These are phyloP conservation scores for Camponotus pennsylvanicus DNA, from an alignment of 1,140 invertebrate genomes.

Conservation along the genomic window DNA sequence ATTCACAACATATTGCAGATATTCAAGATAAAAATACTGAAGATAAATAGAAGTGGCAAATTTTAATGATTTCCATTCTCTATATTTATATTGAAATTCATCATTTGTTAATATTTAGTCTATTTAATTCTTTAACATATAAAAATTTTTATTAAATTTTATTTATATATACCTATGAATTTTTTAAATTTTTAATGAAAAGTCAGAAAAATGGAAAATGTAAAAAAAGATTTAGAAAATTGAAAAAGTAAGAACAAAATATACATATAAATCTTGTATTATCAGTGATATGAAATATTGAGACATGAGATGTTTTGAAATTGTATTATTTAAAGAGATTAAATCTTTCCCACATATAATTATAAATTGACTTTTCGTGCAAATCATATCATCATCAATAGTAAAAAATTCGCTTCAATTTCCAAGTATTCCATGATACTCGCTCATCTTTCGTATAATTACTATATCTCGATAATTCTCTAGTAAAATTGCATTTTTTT, in stretches of 20 bases:
- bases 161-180: not conserved
- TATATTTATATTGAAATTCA: not conserved
- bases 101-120: not conserved
- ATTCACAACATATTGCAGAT: too few relatives aligned
- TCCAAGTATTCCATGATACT: not conserved
- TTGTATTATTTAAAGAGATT: not conserved
- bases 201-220: not conserved
- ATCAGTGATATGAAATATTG: not conserved
- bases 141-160: not conserved
- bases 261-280: not conserved
- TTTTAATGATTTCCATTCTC: not conserved
- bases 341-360: not conserved
- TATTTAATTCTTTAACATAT: not conserved
- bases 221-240: not conserved
- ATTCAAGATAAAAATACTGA: not conserved
- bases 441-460: slow-evolving; percentile 18
- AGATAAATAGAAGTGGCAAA: not conserved
- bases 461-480: not conserved
- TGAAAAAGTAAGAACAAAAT: not conserved
- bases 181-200: not conserved
- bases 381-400: too few relatives aligned
- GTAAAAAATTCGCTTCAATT: not conserved
- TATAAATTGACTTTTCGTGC: not conserved
- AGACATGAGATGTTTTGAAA: not conserved
- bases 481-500: slow-evolving; percentile 6